Conservation (phyloP, 2,888 invertebrate genomes). For the Acanthosepion lycidas region DNA sequence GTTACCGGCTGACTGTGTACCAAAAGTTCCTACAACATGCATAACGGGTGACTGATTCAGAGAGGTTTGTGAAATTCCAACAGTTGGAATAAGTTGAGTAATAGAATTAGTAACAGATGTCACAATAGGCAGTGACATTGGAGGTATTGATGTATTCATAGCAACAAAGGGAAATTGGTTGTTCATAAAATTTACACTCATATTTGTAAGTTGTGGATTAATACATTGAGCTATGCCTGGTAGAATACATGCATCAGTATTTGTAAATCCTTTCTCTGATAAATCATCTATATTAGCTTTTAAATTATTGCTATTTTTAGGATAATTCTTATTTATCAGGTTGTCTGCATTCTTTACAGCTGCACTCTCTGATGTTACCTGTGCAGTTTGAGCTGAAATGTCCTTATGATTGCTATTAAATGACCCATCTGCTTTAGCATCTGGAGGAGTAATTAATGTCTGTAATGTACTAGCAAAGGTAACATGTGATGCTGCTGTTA, state of each 20-base stretch:
- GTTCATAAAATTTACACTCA: conserved; percentile 53
- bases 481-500: conserved; percentile 36
- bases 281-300: conserved; percentile 37
- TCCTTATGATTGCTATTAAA: conserved; percentile 3
- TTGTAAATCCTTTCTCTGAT: conserved; percentile 35
- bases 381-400: neutral
- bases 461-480: conserved; percentile 37
- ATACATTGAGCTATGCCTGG: conserved; percentile 41
- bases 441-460: neutral
- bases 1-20: conserved; percentile 40
- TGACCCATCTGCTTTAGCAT: neutral
- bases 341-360: neutral
- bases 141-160: conserved; percentile 68
- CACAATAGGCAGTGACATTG: conserved; percentile 67
- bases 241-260: neutral
- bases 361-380: neutral
- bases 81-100: conserved; percentile 70
- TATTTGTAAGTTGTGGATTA: conserved; percentile 44
- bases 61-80: conserved; percentile 54
- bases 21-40: conserved; percentile 54
- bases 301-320: conserved; percentile 41
- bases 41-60: conserved; percentile 51
- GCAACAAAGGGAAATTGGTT: conserved; percentile 57
- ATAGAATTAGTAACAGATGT: conserved; percentile 69
- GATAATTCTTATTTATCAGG: conserved; percentile 20